Base-by-base conservation (phyloP, 2,888 invertebrate species). In the Cosmorhoe ocellata region DNA sequence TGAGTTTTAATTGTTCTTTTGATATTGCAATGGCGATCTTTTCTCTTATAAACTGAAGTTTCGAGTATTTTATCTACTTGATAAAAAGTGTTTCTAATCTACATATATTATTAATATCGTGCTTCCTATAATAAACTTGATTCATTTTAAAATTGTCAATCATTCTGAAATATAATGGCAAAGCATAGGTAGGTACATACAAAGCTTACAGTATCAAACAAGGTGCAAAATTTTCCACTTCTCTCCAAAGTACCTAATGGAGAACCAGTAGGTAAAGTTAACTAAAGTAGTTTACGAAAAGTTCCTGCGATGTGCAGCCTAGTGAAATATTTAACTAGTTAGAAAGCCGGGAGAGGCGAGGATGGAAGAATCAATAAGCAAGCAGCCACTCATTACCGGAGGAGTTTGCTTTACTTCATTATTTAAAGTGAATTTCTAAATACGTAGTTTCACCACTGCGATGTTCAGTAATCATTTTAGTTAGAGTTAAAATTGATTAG, bases 311-410 rank as follows among this genome's bases (percentile, higher is more conserved):
- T 72, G 71, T 66, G 67, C 66, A 62, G 63, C 59, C 64, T 63
- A 62, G 68, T 76, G 67, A 74, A 79, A 74, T 77, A 81, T 81
- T 79, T 66, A 80, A 68, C 72, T 71, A 69, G 74, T 74, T 73
- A 66, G 63, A 61, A 68, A 74, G 62, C 55, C 56, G 53, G 34
- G 36, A 40, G 37, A 42, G 32, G 53, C 51, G 60, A 44, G 63
- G 63, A 63, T 56, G 54, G 52, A 60, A 56, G 63, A 73, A 71
- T 71, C 68, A 64, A 69, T 69, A 69, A 63, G 59, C 39, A 69
- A 63, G 59, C 39, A 47, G 55, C 51, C 42, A 37, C 42, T 47
- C 39, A 47, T 52, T 52, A 47, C 32, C 30, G 26, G 33, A 33
- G 38, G 12, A 22, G n/a, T 40, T 45, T 6, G 7, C 7, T 24